Conservation (phyloP, 2,113 vertebrate species). For the Gyps fulvus region DNA sequence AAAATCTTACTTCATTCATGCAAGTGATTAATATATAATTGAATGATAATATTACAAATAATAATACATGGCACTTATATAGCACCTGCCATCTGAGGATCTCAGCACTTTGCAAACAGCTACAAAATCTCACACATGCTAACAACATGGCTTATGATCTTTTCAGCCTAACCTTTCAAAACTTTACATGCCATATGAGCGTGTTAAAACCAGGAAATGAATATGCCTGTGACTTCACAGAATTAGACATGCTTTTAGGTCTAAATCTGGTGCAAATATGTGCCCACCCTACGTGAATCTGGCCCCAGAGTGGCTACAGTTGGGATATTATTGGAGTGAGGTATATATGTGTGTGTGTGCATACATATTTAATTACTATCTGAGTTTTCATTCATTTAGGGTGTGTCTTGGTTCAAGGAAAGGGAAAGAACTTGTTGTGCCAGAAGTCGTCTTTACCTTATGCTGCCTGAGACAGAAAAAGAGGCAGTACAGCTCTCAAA, state of each 20-base stretch:
- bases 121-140: slow-evolving; percentile 54
- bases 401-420: neutral
- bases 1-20: neutral
- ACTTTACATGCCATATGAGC: slow-evolving; percentile 64
- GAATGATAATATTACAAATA: neutral
- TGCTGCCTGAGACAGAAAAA: neutral
- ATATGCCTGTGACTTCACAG: slow-evolving; percentile 57
- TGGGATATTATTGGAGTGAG: neutral
- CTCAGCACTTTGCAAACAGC: slow-evolving; percentile 46
- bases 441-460: neutral
- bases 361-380: neutral
- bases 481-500: neutral
- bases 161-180: slow-evolving; percentile 52
- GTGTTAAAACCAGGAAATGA: slow-evolving; percentile 69
- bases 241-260: slow-evolving; percentile 31
- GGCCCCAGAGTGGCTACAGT: neutral
- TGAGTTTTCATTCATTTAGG: neutral
- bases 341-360: neutral
- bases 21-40: neutral
- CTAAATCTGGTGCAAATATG: slow-evolving; percentile 67
- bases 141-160: slow-evolving; percentile 64
- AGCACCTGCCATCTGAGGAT: slow-evolving; percentile 27
- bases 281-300: slow-evolving; percentile 33
- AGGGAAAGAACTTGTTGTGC: neutral
- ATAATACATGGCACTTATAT: slow-evolving; percentile 47